These are phyloP conservation scores for Laupala kohalensis DNA, from an alignment of 1,140 invertebrate species.

Conservation along the genomic window DNA sequence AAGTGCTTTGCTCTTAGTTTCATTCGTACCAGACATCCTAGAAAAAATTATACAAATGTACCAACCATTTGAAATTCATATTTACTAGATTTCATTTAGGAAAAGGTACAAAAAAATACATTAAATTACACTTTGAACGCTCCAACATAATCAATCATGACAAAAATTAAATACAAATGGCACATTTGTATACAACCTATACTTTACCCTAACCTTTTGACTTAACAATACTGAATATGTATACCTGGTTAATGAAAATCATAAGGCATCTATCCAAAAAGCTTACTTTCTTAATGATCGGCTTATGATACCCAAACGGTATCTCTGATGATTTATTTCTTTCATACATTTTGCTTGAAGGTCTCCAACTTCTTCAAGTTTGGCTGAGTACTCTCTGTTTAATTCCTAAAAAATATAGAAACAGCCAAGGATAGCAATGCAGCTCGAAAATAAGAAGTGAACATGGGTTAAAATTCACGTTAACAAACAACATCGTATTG, in stretches of 20 bases:
- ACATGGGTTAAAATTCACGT: background rate
- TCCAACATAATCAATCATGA: background rate
- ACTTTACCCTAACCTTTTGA: no score
- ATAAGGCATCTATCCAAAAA: background rate
- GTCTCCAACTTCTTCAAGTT: slow-evolving; percentile 68
- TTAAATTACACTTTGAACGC: no score
- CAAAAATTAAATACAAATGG: background rate
- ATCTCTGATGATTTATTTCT: slow-evolving; percentile 77
- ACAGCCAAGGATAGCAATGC: background rate
- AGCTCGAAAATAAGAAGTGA: background rate
- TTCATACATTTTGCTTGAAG: slow-evolving; percentile 79
- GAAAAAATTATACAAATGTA: slow-evolving; percentile 16
- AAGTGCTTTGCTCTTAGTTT: background rate
- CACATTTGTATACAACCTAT: background rate
- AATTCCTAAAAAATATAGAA: slow-evolving; percentile 38
- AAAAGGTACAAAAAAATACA: no score
- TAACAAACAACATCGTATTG: no score
- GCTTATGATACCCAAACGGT: slow-evolving; percentile 69
- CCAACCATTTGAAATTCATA: background rate
- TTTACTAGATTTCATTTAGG: no score
- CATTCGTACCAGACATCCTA: slow-evolving; percentile 1
- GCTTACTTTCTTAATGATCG: slow-evolving; percentile 62
- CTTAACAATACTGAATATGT: no score
- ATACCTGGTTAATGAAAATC: background rate
- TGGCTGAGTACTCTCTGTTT: slow-evolving; percentile 70